Evolutionary conservation across 2,888 invertebrate genomes (phyloP), one percentile per base, ranked within the genome.

Genomic region (Acronicta aceris): DNA sequence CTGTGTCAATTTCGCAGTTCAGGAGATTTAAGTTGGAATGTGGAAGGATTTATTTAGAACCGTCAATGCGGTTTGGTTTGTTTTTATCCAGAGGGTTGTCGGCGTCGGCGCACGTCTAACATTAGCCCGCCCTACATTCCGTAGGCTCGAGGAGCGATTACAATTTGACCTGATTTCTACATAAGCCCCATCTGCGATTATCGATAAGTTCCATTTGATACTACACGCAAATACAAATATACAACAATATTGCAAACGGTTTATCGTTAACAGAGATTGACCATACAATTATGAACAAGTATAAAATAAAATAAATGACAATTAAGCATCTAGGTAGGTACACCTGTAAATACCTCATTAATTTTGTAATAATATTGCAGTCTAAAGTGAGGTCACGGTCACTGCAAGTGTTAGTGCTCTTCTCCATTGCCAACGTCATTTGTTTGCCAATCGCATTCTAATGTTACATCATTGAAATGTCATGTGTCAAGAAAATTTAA

Each of bases 41-140:
- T 54, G 69, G 46, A 76, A 78, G 70, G 76, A 79, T 82, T 81
- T 83, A 82, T 83, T 79, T 82, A 78, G 77, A 69, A 65, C 60
- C 58, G 57, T 56, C 59, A 61, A 58, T 70, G 59, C 69, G 71
- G 71, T 81, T 83, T 70, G 80, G 73, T 84, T 86, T 85, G 81
- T 76, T 86, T 81, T 83, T 78, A 85, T 86, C 82, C 85, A 85
- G 85, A 85, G 84, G 86, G 84, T 83, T 82, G 78, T 87, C n/a
- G n/a, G 87, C 83, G 84, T 72, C 77, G 71, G 80, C 83, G 85
- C 81, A 76, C 85, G 73, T 87, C 93, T 91, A 93, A 91, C 89
- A 89, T 93, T 93, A 93, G 91, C 88, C 80, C 85, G 89, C 82
- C 90, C 89, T 88, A 90, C 89, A 92, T 92, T 87, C 90, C 88